Evolutionary conservation across 2,888 invertebrate genomes (phyloP).

Genomic region (Acanthosepion lycidas): DNA sequence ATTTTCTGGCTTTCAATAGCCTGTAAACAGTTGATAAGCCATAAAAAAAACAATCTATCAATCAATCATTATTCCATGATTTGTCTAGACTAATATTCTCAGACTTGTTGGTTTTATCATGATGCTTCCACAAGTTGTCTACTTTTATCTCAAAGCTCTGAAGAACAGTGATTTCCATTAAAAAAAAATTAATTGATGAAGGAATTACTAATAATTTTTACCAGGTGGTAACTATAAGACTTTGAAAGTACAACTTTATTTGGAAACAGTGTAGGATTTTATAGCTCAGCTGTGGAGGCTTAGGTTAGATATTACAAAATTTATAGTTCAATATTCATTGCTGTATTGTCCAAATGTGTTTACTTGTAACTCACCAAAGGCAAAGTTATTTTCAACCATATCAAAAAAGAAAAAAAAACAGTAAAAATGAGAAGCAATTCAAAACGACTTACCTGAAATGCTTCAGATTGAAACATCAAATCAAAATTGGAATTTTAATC

Average conservation of each 20-base stretch:
- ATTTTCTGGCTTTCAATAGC: no score
- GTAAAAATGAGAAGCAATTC: neutral
- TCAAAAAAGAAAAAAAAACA: neutral
- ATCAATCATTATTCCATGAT: no score
- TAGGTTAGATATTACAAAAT: neutral
- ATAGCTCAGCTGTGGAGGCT: neutral
- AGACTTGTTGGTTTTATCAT: no score
- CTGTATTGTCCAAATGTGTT: neutral
- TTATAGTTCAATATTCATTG: neutral
- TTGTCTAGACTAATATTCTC: no score
- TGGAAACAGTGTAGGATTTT: neutral
- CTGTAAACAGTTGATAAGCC: no score
- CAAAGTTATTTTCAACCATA: neutral
- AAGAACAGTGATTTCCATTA: neutral
- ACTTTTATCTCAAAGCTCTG: neutral
- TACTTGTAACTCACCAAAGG: neutral
- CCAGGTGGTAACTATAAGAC: neutral
- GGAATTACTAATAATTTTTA: neutral
- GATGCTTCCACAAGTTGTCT: no score
- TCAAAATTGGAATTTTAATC: neutral
- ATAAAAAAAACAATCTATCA: no score
- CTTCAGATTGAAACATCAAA: neutral
- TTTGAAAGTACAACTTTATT: neutral
- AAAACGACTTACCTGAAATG: neutral
- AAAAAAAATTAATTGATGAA: neutral